These are phyloP conservation scores for Hyperoplus immaculatus DNA, from an alignment of 2,797 vertebrate species.

Conservation along the genomic window DNA sequence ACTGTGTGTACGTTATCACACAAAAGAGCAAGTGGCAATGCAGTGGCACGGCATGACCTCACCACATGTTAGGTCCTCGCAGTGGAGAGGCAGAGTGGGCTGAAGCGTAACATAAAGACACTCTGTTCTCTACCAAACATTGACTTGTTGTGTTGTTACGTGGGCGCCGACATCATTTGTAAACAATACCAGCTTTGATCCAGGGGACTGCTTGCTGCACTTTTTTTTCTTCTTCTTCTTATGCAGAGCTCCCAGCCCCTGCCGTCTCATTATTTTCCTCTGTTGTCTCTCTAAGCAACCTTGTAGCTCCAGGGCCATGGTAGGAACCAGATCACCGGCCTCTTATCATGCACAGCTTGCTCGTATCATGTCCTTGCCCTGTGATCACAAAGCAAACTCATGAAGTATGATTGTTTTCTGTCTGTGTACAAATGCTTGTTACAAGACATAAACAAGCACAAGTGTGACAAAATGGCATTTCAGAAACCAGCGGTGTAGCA, in stretches of 20 bases:
- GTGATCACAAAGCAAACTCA: slow-evolving; percentile 21
- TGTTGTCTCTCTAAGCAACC: slow-evolving; percentile 24
- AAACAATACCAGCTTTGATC: slow-evolving; percentile 84
- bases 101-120: slow-evolving; percentile 71
- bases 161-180: slow-evolving; percentile 78
- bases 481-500: slow-evolving; percentile 20
- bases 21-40: slow-evolving; percentile 41
- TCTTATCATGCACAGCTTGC: slow-evolving; percentile 58
- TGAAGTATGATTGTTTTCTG: background rate
- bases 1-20: slow-evolving; percentile 38
- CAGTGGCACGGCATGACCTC: slow-evolving; percentile 69
- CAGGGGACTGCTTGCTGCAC: slow-evolving; percentile 51
- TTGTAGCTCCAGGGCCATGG: slow-evolving; percentile 2
- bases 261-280: slow-evolving; percentile 17
- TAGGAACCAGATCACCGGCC: slow-evolving; percentile 55
- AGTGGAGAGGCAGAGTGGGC: slow-evolving; percentile 58
- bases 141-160: slow-evolving; percentile 80
- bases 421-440: no score
- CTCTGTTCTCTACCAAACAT: slow-evolving; percentile 79
- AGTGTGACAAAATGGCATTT: slow-evolving; percentile 48
- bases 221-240: slow-evolving; percentile 26
- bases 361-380: slow-evolving; percentile 41
- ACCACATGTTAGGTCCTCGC: slow-evolving; percentile 54
- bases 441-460: slow-evolving; percentile 23
- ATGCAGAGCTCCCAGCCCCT: slow-evolving; percentile 25